Conservation (phyloP, 2,888 invertebrate species). For the Sipha maydis region DNA sequence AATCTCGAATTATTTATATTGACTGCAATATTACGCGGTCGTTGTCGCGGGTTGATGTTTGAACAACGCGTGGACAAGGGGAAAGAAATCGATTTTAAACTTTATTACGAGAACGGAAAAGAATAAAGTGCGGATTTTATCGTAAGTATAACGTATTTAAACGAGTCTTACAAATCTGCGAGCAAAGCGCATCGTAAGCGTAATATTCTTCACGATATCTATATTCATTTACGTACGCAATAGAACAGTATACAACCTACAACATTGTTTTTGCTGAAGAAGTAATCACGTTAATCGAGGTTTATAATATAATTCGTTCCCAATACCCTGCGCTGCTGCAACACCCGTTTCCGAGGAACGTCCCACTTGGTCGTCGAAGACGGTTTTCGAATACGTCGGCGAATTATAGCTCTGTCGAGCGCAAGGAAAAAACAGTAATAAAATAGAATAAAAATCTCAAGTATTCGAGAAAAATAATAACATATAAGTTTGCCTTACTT, state of each 20-base stretch:
- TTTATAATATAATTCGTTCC: background rate
- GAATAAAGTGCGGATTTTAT: background rate
- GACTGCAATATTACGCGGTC: background rate
- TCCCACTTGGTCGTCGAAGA: background rate
- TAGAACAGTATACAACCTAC: too few relatives aligned
- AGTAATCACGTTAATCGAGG: background rate
- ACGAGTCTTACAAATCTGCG: background rate
- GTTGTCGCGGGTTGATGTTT: background rate
- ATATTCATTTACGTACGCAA: background rate
- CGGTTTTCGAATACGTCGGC: background rate
- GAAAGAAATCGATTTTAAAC: slow-evolving; percentile 21
- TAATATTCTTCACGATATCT: background rate
- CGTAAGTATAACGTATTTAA: background rate
- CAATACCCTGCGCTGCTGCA: background rate
- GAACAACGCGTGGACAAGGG: background rate
- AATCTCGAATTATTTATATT: background rate
- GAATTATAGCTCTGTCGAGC: too few relatives aligned
- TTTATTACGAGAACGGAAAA: background rate
- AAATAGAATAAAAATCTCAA: too few relatives aligned
- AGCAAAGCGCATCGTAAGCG: background rate
- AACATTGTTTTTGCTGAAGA: background rate
- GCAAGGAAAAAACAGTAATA: too few relatives aligned
- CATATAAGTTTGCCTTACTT: slow-evolving; percentile 66
- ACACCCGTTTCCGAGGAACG: too few relatives aligned
- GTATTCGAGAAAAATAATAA: too few relatives aligned